Percentiles rank a stretch among this genome's conserved stretches.
These are phyloP conservation scores for Polyergus mexicanus DNA, from an alignment of 1,140 invertebrate genomes.

Conservation along the genomic window DNA sequence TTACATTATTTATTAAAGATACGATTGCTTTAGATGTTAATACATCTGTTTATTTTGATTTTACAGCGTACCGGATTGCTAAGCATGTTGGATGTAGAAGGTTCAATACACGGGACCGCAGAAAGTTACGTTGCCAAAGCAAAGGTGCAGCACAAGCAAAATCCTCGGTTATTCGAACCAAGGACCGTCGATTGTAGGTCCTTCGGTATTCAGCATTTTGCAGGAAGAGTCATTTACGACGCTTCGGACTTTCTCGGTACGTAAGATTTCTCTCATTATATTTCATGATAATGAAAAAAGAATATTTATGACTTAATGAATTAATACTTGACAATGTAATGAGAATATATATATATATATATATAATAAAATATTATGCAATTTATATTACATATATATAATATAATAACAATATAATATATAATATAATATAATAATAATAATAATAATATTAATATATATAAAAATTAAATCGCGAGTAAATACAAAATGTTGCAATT, in stretches of 20 bases:
- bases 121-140: constrained; percentile 96
- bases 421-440: background rate
- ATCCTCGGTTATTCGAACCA: constrained; percentile 91
- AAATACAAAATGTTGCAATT: background rate
- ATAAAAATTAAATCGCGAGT: background rate
- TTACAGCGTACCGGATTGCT: constrained; percentile 93
- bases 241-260: constrained; percentile 93
- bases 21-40: background rate
- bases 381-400: background rate
- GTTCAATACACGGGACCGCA: constrained; percentile 94
- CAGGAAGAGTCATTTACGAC: constrained; percentile 95
- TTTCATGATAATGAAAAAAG: background rate
- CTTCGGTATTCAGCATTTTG: constrained; percentile 97
- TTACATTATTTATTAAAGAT: background rate
- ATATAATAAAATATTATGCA: too few relatives aligned
- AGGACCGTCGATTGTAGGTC: constrained; percentile 92
- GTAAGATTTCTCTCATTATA: constrained; percentile 28
- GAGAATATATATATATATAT: background rate
- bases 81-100: constrained; percentile 97
- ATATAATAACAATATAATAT: background rate
- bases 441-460: background rate
- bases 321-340: background rate
- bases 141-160: constrained; percentile 93
- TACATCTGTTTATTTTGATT: constrained; percentile 14
- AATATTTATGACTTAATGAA: background rate